Base-by-base conservation (phyloP, 2,888 invertebrate species). In the Temnothorax ravouxi region DNA sequence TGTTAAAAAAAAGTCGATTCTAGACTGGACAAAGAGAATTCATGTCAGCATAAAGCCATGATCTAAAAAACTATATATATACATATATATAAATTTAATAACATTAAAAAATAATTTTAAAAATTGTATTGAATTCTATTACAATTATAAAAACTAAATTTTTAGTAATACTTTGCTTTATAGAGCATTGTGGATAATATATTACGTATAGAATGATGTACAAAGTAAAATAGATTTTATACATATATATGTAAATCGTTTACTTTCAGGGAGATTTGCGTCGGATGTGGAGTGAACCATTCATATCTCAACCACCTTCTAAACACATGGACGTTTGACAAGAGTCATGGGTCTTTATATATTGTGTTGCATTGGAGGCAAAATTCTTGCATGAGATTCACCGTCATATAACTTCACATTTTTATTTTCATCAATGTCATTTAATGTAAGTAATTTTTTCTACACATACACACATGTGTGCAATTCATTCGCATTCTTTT, bases 281-380 rank as follows among this genome's bases (percentile, higher is more conserved):
- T 94, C 96, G 99, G 93, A 99, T 99, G 99, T 99, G 99, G 99
- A 98, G 98, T 94, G 99, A 99, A 95, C 98, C 98, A 89, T 99
- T 99, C 95, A 98, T 98, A 95, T 96, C 97, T 91, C 97, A 98
- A 92, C 96, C 96, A 93, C 96, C 97, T 93, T 97, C 98, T 91
- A 98, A 98, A 95, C 97, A 97, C 95, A 96, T 97, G 95, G 97
- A 97, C 95, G 97, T 97, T 96, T 97, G 97, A 97, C 95, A 95
- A 91, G 85, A 91, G 87, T 87, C 84, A 90, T 84, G 84, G 81
- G 52, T 86, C 84, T 82, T 83, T 86, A 87, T 90, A 90, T 85
- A 85, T 88, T 89, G 72, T 84, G 82, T 83, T 87, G 75, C 85
- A 75, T 84, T 84, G 83, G 82, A 86, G 80, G 86, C 86, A 64